phyloP scores from a whole-genome alignment of 2,888 invertebrate species.

The Thecocarcelia acutangulata region DNA sequence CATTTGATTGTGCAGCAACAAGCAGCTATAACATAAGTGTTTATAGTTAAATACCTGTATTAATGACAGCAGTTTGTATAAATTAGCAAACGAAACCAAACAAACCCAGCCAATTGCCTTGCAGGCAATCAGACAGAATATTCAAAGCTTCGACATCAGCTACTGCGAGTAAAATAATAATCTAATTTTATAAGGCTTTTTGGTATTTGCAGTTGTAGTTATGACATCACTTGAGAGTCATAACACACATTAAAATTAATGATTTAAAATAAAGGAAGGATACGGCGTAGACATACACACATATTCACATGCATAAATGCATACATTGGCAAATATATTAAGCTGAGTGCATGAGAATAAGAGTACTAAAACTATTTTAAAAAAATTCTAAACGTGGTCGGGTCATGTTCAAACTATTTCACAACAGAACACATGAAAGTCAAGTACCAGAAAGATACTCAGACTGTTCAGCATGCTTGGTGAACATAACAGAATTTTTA shows the following conservation, averaged over 20 bases:
- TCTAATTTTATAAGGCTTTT: constrained; percentile 8
- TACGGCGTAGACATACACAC: neutral
- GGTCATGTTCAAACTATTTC: too few relatives aligned
- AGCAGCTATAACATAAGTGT: neutral
- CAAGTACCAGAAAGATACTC: too few relatives aligned
- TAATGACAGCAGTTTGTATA: constrained; percentile 22
- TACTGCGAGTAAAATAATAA: constrained; percentile 43
- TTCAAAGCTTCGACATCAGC: constrained; percentile 4
- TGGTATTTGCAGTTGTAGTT: constrained; percentile 17
- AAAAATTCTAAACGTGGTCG: neutral
- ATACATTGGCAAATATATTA: neutral
- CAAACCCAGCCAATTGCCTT: neutral
- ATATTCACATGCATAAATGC: neutral
- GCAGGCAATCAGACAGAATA: neutral
- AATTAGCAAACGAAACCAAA: neutral
- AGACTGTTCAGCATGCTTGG: too few relatives aligned
- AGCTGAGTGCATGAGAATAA: neutral
- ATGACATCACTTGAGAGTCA: constrained; percentile 48
- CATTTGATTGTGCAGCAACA: neutral
- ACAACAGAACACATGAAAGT: too few relatives aligned
- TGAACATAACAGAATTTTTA: too few relatives aligned
- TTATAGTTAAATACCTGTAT: constrained; percentile 28
- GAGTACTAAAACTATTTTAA: neutral
- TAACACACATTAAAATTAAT: constrained; percentile 52
- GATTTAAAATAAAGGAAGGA: constrained; percentile 21